phyloP scores from a whole-genome alignment of 2,888 invertebrate genomes.

The Gymnosoma rotundatum region DNA sequence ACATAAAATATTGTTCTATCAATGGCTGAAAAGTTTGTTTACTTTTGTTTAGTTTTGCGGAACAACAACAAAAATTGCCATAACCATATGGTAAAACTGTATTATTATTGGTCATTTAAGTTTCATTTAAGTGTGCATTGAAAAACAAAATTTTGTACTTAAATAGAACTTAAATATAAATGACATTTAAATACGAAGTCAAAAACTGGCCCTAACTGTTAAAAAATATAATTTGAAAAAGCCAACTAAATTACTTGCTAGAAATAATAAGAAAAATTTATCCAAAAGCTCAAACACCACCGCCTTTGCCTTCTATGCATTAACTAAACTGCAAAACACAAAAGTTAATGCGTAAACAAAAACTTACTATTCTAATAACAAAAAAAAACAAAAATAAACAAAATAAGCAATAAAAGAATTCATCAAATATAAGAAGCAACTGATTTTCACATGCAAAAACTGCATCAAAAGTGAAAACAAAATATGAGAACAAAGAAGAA shows the following conservation, averaged over 20 bases:
- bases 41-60: no score
- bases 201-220: no score
- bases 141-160: no score
- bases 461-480: conserved; percentile 38
- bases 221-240: conserved; percentile 21
- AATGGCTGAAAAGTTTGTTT: no score
- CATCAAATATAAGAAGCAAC: conserved; percentile 17
- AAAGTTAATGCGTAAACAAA: conserved; percentile 56
- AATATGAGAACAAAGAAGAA: conserved; percentile 42
- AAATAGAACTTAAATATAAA: no score
- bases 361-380: neutral
- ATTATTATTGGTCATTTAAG: no score
- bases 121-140: no score
- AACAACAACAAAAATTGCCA: no score
- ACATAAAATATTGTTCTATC: no score
- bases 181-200: no score
- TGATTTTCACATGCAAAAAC: conserved; percentile 55
- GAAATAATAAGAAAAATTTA: neutral
- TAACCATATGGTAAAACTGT: no score
- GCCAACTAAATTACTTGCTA: conserved; percentile 25
- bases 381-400: neutral
- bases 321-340: conserved; percentile 41
- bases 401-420: neutral
- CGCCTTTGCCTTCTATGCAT: conserved; percentile 4
- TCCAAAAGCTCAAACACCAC: conserved; percentile 28